Evolutionary conservation across 2,888 invertebrate species (phyloP).

Genomic region (Meganola albula): DNA sequence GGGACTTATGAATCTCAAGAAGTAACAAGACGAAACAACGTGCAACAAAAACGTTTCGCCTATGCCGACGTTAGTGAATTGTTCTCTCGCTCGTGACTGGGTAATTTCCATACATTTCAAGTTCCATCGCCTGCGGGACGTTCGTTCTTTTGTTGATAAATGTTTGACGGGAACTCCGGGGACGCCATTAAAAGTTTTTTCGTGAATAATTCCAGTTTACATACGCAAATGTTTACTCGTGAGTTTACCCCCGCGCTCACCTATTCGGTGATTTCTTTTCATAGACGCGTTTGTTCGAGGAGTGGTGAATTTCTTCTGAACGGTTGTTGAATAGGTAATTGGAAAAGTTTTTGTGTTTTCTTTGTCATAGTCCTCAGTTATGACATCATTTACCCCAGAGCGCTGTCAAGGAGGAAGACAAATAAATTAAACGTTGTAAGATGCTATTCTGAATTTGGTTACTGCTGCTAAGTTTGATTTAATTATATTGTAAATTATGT

Average conservation of each 20-base stretch:
- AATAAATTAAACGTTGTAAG: no score
- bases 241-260: constrained; percentile 71
- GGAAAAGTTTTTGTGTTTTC: constrained; percentile 61
- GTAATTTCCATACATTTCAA: constrained; percentile 79
- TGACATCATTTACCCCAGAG: constrained; percentile 28
- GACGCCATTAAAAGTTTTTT: constrained; percentile 79
- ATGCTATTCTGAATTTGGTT: no score
- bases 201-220: constrained; percentile 78
- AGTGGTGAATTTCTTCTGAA: constrained; percentile 57
- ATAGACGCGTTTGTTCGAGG: constrained; percentile 65
- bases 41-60: constrained; percentile 76
- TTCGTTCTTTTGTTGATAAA: constrained; percentile 79
- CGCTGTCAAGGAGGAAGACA: no score
- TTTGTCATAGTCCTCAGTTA: constrained; percentile 48
- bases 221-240: constrained; percentile 77
- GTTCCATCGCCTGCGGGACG: constrained; percentile 78
- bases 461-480: no score
- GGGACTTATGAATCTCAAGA: constrained; percentile 59
- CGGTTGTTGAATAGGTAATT: constrained; percentile 68
- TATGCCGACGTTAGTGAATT: constrained; percentile 76
- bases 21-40: constrained; percentile 65
- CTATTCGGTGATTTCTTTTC: constrained; percentile 76
- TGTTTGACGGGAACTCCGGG: constrained; percentile 77
- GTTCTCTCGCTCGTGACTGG: constrained; percentile 76
- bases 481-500: no score